These are phyloP conservation scores for Globodera rostochiensis DNA, from an alignment of 1,140 invertebrate species.

Conservation along the genomic window DNA sequence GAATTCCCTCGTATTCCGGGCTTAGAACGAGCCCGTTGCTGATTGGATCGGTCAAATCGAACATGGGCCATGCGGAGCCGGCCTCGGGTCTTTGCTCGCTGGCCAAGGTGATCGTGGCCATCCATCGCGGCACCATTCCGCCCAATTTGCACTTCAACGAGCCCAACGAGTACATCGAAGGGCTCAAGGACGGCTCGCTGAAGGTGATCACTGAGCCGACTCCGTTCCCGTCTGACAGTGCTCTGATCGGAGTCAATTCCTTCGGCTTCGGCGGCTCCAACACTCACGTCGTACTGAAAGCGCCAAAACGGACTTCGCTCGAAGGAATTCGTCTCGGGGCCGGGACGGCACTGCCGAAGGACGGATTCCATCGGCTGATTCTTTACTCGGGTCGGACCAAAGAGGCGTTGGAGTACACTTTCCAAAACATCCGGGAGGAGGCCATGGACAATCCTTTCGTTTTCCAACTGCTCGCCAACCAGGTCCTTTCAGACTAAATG, in stretches of 20 bases:
- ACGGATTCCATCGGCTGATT: slow-evolving; percentile 73
- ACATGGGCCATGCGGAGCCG: slow-evolving; percentile 95
- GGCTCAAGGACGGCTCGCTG: slow-evolving; percentile 80
- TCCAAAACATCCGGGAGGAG: slow-evolving; percentile 71
- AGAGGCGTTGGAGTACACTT: slow-evolving; percentile 75
- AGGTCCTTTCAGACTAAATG: slow-evolving; percentile 32
- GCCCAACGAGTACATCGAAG: slow-evolving; percentile 86
- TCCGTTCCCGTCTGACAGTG: slow-evolving; percentile 76
- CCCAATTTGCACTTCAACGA: slow-evolving; percentile 83
- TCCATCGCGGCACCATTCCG: slow-evolving; percentile 79
- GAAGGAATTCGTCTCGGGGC: slow-evolving; percentile 68
- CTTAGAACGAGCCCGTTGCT: slow-evolving; percentile 76
- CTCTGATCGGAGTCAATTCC: slow-evolving; percentile 84
- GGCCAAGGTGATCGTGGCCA: slow-evolving; percentile 75
- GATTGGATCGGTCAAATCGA: slow-evolving; percentile 93
- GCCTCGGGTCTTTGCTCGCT: slow-evolving; percentile 77
- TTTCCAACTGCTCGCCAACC: slow-evolving; percentile 58
- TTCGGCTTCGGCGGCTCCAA: slow-evolving; percentile 98
- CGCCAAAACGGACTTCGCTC: slow-evolving; percentile 53
- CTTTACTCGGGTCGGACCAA: slow-evolving; percentile 82
- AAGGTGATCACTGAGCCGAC: slow-evolving; percentile 81
- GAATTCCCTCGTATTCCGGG: slow-evolving; percentile 22
- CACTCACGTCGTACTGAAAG: slow-evolving; percentile 79
- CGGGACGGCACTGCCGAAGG: slow-evolving; percentile 30
- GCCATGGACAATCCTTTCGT: slow-evolving; percentile 61